Evolutionary conservation across 2,888 invertebrate species (phyloP).

Genomic region (Gortyna flavago): DNA sequence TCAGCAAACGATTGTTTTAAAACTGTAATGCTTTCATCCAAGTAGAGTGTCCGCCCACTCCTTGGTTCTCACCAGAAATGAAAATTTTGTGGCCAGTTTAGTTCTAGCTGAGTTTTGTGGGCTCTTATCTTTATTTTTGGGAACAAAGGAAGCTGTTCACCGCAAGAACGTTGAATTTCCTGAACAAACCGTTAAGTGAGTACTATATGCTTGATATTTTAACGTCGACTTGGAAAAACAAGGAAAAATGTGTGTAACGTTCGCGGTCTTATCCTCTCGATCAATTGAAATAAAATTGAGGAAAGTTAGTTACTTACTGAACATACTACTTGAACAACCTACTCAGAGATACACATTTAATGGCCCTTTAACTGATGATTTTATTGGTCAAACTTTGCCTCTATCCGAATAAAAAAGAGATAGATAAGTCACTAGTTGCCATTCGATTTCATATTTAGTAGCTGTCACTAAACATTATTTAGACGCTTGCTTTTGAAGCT

Average conservation of each 20-base stretch:
- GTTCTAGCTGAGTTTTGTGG: slow-evolving; percentile 48
- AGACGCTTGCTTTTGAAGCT: not conserved
- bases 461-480: not conserved
- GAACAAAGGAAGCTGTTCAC: slow-evolving; percentile 52
- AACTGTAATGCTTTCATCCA: slow-evolving; percentile 53
- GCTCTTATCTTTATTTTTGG: slow-evolving; percentile 59
- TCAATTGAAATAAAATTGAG: slow-evolving; percentile 51
- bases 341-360: slow-evolving; percentile 34
- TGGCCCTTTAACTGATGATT: slow-evolving; percentile 1
- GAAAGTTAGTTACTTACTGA: slow-evolving; percentile 49
- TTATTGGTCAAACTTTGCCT: slow-evolving; percentile 21
- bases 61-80: slow-evolving; percentile 53
- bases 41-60: slow-evolving; percentile 41
- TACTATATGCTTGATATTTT: slow-evolving; percentile 42
- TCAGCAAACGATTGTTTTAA: slow-evolving; percentile 67
- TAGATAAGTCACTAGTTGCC: not conserved
- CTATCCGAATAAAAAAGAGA: not conserved
- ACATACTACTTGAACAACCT: slow-evolving; percentile 17
- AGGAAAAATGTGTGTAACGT: slow-evolving; percentile 30
- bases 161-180: slow-evolving; percentile 41
- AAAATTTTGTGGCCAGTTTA: slow-evolving; percentile 61
- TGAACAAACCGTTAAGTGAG: slow-evolving; percentile 26
- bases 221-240: slow-evolving; percentile 41
- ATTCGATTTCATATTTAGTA: not conserved
- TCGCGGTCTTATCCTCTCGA: slow-evolving; percentile 22